Base-by-base conservation (phyloP, 1,140 invertebrate genomes). In the Acyrthosiphon pisum region DNA sequence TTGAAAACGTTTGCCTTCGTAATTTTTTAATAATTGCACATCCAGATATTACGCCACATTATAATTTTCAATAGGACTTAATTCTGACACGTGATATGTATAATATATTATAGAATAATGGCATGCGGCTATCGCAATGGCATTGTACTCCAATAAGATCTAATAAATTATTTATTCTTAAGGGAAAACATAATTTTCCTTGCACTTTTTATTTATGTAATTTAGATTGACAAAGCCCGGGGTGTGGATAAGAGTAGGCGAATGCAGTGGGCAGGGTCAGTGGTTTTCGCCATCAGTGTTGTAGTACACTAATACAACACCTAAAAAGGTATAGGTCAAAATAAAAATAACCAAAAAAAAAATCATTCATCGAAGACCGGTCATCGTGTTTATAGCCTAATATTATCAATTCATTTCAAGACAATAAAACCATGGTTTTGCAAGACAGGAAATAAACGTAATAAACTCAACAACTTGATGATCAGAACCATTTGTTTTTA, bases 221-320 rank as follows among this genome's bases (percentile, higher is more conserved):
- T 76, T 6, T 30, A 60, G 30, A 91, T 91, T 76, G 30, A 92
- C 68, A 92, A 84, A 83, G 60, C n/a, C 76, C 46, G 91, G 91
- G 60, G 91, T 92, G 91, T 92, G 91, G 60, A 50, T n/a, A 81
- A 76, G 91, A 81, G 91, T 92, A 92, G 91, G 91, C 91, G 91
- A 92, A 81, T 92, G 46, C 11, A 22, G 91, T 92, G 91, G 91
- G 91, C 46, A 92, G 91, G 76, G 91, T 76, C 91, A 48, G 91
- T 83, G 91, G 60, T 81, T 81, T 76, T 92, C 35, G 41, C 68
- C 68, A 26, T n/a, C 35, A 46, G 68, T 81, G 30, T 81, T 18
- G 37, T 48, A 8, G 26, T 83, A 81, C 41, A 92, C 46, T 48
- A 92, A 92, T 92, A 35, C 46, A 92, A 48, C 46, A 48, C 91